Conservation (phyloP, 64 coral and sea anemone genomes). For the Acropora tenuis region DNA sequence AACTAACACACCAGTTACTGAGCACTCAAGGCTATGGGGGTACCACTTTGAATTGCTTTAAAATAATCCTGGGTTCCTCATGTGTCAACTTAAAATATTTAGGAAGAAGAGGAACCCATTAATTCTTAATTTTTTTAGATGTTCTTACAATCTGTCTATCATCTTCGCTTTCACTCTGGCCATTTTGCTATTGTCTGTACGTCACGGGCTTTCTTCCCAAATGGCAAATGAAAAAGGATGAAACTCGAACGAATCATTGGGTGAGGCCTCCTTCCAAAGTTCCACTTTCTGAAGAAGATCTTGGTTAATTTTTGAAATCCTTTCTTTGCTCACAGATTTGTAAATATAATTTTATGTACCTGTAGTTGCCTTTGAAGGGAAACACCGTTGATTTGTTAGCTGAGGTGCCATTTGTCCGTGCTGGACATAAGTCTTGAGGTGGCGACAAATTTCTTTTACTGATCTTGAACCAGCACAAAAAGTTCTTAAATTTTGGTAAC, state of each 20-base stretch:
- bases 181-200: too few relatives aligned
- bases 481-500: constrained; percentile 21
- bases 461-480: not conserved
- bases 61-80: too few relatives aligned
- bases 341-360: constrained; percentile 49
- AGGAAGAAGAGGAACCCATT: too few relatives aligned
- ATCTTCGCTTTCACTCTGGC: too few relatives aligned
- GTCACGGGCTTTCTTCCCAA: not conserved
- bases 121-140: too few relatives aligned
- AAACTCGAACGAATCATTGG: constrained; percentile 40
- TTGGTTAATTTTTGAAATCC: constrained; percentile 33
- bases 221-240: constrained; percentile 14
- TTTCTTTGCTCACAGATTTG: constrained; percentile 16
- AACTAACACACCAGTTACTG: too few relatives aligned
- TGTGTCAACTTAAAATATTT: too few relatives aligned
- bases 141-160: too few relatives aligned
- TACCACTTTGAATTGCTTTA: too few relatives aligned
- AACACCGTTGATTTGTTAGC: constrained; percentile 26
- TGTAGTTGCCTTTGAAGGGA: not conserved
- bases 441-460: constrained; percentile 34
- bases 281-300: constrained; percentile 22
- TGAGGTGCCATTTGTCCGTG: not conserved
- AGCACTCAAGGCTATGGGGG: too few relatives aligned
- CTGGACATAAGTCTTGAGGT: constrained; percentile 34
- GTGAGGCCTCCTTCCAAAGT: not conserved